A percentile compares a stretch with the other conserved stretches of the same genome.
Evolutionary conservation across 2,113 vertebrate genomes (phyloP).

Genomic region (Pavo muticus): DNA sequence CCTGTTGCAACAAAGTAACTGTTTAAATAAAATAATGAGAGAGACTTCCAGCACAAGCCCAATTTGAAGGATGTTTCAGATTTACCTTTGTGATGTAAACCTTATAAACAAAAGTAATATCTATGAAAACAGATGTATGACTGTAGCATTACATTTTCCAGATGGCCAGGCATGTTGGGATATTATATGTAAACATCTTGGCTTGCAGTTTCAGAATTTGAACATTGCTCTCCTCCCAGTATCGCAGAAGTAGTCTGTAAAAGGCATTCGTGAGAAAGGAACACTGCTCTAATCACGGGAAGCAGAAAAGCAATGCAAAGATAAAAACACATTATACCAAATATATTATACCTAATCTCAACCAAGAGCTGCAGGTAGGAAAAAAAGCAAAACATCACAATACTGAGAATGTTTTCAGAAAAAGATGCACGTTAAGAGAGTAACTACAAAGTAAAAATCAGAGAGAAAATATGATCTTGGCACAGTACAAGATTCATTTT

Average conservation of each 20-base stretch:
- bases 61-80: constrained; percentile 66
- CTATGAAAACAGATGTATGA: constrained; percentile 85
- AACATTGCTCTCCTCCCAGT: constrained; percentile 90
- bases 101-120: constrained; percentile 81
- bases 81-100: constrained; percentile 84
- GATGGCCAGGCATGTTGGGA: constrained; percentile 90
- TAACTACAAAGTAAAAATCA: neutral
- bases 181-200: constrained; percentile 89
- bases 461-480: neutral
- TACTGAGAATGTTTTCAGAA: neutral
- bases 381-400: neutral
- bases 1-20: constrained; percentile 10
- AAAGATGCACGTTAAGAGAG: neutral
- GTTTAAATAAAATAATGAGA: constrained; percentile 57
- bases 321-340: neutral
- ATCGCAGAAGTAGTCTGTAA: constrained; percentile 90
- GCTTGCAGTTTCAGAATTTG: constrained; percentile 95
- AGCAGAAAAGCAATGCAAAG: constrained; percentile 28
- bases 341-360: neutral
- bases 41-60: constrained; percentile 47
- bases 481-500: neutral
- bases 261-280: constrained; percentile 75
- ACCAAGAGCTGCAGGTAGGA: neutral
- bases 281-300: constrained; percentile 55
- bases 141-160: constrained; percentile 98